Evolutionary conservation across 2,888 invertebrate species (phyloP).

Genomic region (Napeogenes inachia): DNA sequence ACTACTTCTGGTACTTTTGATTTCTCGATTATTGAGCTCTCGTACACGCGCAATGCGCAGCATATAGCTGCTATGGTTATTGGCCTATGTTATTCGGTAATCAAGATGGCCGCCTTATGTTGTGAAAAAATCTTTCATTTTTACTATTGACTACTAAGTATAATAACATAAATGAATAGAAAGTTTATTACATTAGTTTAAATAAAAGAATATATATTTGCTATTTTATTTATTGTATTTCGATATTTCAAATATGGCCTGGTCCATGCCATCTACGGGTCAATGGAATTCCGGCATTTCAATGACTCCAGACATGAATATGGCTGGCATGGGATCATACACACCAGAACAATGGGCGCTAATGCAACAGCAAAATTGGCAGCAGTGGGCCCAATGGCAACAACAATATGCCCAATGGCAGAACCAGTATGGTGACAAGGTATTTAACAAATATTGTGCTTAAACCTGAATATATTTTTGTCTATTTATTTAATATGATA

Average conservation of each 20-base stretch:
- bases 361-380: slow-evolving; percentile 84
- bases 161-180: neutral
- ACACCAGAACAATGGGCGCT: slow-evolving; percentile 83
- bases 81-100: slow-evolving; percentile 24
- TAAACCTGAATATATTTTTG: neutral
- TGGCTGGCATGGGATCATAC: slow-evolving; percentile 55
- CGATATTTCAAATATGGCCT: slow-evolving; percentile 51
- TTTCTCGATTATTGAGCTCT: neutral
- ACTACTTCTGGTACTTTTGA: neutral
- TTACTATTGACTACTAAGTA: neutral
- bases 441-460: slow-evolving; percentile 40
- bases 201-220: neutral
- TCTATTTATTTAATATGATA: too few relatives aligned
- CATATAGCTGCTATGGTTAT: slow-evolving; percentile 13
- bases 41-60: slow-evolving; percentile 4
- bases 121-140: slow-evolving; percentile 15
- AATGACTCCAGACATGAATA: slow-evolving; percentile 51
- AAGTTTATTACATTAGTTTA: neutral
- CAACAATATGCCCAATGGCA: slow-evolving; percentile 88
- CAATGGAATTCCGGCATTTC: slow-evolving; percentile 56
- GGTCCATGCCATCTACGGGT: slow-evolving; percentile 55
- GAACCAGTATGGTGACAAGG: slow-evolving; percentile 85
- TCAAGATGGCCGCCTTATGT: slow-evolving; percentile 38
- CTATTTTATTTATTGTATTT: neutral
- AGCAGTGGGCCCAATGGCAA: slow-evolving; percentile 87